phyloP scores from a whole-genome alignment of 2,888 invertebrate species.

The Ethmia dodecea region DNA sequence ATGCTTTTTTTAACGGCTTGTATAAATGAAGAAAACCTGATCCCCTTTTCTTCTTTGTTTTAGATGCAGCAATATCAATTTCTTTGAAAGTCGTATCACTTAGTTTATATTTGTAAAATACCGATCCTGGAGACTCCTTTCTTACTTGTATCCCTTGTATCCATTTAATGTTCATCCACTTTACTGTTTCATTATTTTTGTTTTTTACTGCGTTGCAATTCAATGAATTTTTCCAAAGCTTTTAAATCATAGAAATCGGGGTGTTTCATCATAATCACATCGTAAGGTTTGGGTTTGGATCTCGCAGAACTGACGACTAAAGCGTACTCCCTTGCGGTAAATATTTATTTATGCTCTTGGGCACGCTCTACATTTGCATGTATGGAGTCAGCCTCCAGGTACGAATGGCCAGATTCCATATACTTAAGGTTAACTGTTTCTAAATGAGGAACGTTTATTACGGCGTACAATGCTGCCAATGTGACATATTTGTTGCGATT shows the following conservation, averaged over 20 bases:
- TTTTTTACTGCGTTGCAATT: constrained; percentile 5
- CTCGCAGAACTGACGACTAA: constrained; percentile 7
- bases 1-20: too few species aligned
- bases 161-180: constrained; percentile 10
- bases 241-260: constrained; percentile 8
- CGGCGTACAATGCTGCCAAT: too few species aligned
- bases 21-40: too few species aligned
- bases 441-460: constrained; percentile 2
- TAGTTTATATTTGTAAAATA: constrained; percentile 8
- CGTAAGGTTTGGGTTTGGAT: constrained; percentile 5
- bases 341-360: constrained; percentile 9
- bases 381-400: constrained; percentile 8
- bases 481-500: too few species aligned
- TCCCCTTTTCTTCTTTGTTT: too few species aligned
- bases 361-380: constrained; percentile 9
- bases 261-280: constrained; percentile 5
- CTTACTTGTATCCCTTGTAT: constrained; percentile 4
- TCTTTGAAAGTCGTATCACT: too few species aligned
- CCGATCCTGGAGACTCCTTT: constrained; percentile 4
- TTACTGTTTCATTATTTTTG: too few species aligned
- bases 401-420: constrained; percentile 6
- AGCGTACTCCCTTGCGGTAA: constrained; percentile 7
- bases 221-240: constrained; percentile 5
- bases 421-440: constrained; percentile 2
- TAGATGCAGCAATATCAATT: too few species aligned